Evolutionary conservation across 2,888 invertebrate species (phyloP).

Genomic region (Ligdia adustata): DNA sequence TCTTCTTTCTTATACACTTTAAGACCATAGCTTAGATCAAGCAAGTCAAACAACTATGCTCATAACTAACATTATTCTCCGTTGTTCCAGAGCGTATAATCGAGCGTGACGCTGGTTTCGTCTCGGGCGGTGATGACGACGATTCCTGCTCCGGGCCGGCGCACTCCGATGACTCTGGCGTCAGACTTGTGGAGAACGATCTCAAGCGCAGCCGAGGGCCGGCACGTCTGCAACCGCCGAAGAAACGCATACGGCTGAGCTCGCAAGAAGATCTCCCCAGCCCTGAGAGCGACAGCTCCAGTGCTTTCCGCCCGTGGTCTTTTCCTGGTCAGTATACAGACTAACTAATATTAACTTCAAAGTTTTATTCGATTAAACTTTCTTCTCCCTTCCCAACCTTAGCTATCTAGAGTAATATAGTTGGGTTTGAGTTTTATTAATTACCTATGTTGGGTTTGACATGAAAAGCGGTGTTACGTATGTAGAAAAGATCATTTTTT

Average conservation of each 20-base stretch:
- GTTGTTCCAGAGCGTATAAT: conserved; percentile 83
- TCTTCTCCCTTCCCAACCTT: too few relatives aligned
- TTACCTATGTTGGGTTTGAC: too few relatives aligned
- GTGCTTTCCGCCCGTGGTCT: conserved; percentile 88
- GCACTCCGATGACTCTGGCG: conserved; percentile 80
- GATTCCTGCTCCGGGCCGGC: conserved; percentile 82
- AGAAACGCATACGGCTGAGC: conserved; percentile 87
- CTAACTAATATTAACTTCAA: too few relatives aligned
- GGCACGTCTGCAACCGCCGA: conserved; percentile 83
- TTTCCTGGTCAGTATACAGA: conserved; percentile 40
- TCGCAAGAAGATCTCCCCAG: conserved; percentile 67
- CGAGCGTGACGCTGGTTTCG: conserved; percentile 89
- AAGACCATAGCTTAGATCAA: too few relatives aligned
- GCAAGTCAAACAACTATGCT: not conserved
- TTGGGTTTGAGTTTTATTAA: too few relatives aligned
- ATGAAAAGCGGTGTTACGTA: too few relatives aligned
- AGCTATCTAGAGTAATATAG: too few relatives aligned
- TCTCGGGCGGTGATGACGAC: conserved; percentile 89
- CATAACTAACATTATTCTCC: too few relatives aligned
- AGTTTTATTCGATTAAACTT: too few relatives aligned
- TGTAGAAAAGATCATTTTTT: too few relatives aligned
- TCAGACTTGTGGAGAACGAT: conserved; percentile 67
- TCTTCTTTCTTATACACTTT: too few relatives aligned
- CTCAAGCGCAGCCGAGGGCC: conserved; percentile 79
- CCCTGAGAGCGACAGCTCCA: conserved; percentile 72